Evolutionary conservation across 2,888 invertebrate genomes (phyloP).

Genomic region (Iphiclides podalirius): DNA sequence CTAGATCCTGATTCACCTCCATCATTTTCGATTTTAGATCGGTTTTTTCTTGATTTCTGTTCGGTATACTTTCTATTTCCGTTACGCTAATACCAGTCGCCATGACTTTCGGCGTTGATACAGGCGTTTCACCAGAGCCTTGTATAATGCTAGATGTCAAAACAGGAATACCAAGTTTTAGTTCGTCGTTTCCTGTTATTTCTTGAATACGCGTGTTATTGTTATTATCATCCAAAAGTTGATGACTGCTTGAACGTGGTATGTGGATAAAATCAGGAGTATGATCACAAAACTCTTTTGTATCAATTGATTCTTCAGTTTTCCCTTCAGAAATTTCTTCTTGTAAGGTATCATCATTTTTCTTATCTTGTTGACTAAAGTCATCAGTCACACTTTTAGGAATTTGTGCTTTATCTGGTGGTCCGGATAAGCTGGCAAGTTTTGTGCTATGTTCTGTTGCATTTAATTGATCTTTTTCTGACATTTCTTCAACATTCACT

Average conservation of each 20-base stretch:
- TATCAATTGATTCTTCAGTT: conserved; percentile 32
- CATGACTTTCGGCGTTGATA: conserved; percentile 35
- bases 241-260: conserved; percentile 58
- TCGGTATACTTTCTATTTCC: conserved; percentile 31
- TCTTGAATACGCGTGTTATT: conserved; percentile 63
- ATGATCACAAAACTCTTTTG: conserved; percentile 33
- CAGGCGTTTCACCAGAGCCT: conserved; percentile 47
- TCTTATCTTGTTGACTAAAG: background rate
- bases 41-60: conserved; percentile 45
- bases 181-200: conserved; percentile 40
- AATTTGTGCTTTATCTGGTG: background rate
- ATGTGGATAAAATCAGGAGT: conserved; percentile 56
- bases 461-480: background rate
- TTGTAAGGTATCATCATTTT: background rate
- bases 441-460: too few relatives aligned
- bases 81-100: conserved; percentile 32
- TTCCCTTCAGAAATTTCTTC: conserved; percentile 38
- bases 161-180: conserved; percentile 36
- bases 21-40: conserved; percentile 68
- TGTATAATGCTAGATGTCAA: conserved; percentile 38
- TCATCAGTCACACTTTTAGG: background rate
- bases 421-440: too few relatives aligned
- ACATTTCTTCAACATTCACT: conserved; percentile 1
- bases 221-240: conserved; percentile 51
- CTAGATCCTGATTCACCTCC: conserved; percentile 71